Conservation (phyloP, 2,113 vertebrate genomes). For the Brachypteracias leptosomus region DNA sequence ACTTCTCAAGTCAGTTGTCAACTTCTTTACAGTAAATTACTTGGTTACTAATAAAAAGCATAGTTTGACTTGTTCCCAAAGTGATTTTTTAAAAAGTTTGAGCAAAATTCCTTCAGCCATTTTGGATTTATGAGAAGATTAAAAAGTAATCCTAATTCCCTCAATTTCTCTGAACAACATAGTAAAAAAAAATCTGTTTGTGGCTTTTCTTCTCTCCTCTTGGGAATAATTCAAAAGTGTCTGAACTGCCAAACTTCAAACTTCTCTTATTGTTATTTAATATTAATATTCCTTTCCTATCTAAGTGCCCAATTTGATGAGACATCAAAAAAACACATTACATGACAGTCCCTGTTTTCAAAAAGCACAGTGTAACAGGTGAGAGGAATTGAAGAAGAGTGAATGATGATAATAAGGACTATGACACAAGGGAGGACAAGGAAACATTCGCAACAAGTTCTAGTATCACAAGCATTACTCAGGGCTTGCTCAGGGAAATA, state of each 20-base stretch:
- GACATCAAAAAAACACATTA: background rate
- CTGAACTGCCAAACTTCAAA: slow-evolving; percentile 6
- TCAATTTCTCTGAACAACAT: background rate
- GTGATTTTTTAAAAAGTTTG: slow-evolving; percentile 50
- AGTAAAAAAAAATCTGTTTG: background rate
- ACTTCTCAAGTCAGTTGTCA: slow-evolving; percentile 52
- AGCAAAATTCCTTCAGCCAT: slow-evolving; percentile 31
- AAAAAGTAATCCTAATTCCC: background rate
- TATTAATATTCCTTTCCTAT: background rate
- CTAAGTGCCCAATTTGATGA: background rate
- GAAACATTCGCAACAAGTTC: background rate
- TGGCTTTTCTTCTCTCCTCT: background rate
- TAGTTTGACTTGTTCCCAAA: slow-evolving; percentile 44
- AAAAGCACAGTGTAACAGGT: background rate
- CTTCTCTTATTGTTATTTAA: background rate
- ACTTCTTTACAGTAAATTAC: slow-evolving; percentile 44
- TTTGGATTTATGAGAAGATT: slow-evolving; percentile 51
- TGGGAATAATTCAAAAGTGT: background rate
- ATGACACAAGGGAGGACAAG: background rate
- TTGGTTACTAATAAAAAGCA: slow-evolving; percentile 44
- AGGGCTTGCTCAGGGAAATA: background rate
- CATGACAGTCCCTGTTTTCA: background rate
- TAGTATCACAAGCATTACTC: background rate
- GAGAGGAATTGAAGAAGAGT: background rate
- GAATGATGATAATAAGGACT: background rate